Percentiles rank a stretch among this genome's conserved stretches.
Evolutionary conservation across 2,888 invertebrate genomes (phyloP).

Genomic region (Drosophila nigricruria): DNA sequence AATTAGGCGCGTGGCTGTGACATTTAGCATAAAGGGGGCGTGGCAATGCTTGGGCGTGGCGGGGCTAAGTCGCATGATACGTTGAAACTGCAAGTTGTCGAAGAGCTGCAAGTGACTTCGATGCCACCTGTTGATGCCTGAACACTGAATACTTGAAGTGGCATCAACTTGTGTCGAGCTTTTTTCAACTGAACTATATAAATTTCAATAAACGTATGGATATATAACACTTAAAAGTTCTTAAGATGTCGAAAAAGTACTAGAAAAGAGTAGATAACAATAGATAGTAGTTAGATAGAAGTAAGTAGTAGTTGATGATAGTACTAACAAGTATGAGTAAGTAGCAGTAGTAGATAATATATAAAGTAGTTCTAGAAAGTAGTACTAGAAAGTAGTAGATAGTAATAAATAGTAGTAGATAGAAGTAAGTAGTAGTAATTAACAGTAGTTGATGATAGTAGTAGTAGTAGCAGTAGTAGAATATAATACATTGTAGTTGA

Average conservation of each 20-base stretch:
- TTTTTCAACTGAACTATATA: neutral
- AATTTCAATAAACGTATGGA: no score
- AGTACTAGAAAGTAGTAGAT: neutral
- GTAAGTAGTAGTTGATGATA: no score
- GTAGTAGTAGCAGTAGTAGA: neutral
- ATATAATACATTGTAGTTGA: neutral
- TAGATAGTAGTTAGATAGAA: no score
- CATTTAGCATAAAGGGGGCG: slow-evolving; percentile 12
- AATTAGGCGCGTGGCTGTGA: slow-evolving; percentile 58
- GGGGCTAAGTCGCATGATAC: neutral
- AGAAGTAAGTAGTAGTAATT: neutral
- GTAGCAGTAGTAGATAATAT: neutral
- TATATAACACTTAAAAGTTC: neutral
- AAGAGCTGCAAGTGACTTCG: neutral
- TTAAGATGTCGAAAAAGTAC: neutral
- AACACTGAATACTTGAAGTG: neutral
- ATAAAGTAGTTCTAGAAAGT: neutral
- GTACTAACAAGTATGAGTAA: no score
- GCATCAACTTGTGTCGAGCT: neutral
- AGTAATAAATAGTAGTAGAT: neutral
- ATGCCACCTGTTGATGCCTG: slow-evolving; percentile 4
- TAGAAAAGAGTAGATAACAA: no score
- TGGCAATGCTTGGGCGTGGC: neutral
- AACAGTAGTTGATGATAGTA: neutral
- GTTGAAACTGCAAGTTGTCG: neutral